Evolutionary conservation across 1,140 invertebrate genomes (phyloP), one percentile per base, ranked within the genome.

Genomic region (Olivierus martensii): DNA sequence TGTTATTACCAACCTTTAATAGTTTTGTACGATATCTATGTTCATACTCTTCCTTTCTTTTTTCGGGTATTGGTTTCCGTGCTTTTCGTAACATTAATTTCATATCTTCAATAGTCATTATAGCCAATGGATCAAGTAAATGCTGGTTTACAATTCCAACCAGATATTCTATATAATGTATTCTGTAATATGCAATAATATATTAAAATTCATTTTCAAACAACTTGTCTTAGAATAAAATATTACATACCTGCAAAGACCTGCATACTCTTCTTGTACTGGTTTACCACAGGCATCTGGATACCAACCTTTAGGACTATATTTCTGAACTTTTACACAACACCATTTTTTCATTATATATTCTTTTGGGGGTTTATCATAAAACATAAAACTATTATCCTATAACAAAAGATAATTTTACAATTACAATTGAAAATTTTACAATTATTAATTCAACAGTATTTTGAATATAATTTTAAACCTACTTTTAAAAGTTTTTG

Each of bases 101-200:
- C 62, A 91, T 75, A 73, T 90, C 84, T 59, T 87, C 84, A 55
- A 79, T 73, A 36, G 71, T 78, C 68, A 91, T 73, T 45, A 90
- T 76, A 34, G 74, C 65, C 62, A 89, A 70, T 22, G 87, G 80
- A 69, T 91, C 87, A 66, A 91, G 65, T 45, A 71, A 73, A 65
- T 77, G 69, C 58, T 72, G 67, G 63, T 80, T 77, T 64, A 90
- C 81, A 66, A 84, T 68, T 58, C 75, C 71, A 66, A 81, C 81
- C 67, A 93, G 75, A 73, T 90, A 88, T 72, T 93, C 88, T 70
- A 87, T 75, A 71, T 89, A 91, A 75, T 93, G 88, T 65, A 75
- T 78, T 77, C 87, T 92, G 75, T 48, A 76, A 75, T 28, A 6
- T 9, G 28, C 9, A 6, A 28, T n/a, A n/a, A n/a, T 28, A 28